Conservation (phyloP, 2,888 invertebrate species). For the Calliopum simillimum region DNA sequence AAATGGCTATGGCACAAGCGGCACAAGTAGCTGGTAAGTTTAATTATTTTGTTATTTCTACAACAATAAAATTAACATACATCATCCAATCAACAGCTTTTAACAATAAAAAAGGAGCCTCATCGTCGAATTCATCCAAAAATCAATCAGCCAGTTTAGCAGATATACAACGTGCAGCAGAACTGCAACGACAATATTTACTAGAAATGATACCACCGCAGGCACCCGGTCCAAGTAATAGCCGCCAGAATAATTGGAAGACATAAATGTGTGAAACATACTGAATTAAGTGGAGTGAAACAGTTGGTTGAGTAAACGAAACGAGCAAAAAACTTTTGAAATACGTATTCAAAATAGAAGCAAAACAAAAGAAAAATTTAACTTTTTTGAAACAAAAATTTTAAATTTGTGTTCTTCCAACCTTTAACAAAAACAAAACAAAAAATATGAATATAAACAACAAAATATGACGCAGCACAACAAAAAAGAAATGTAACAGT, state of each 20-base stretch:
- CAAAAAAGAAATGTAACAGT: background rate
- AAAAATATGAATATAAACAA: no score
- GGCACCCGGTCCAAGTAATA: conserved; percentile 65
- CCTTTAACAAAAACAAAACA: background rate
- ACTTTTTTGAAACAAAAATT: background rate
- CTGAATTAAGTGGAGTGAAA: no score
- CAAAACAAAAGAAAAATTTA: background rate
- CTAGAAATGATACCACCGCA: conserved; percentile 88
- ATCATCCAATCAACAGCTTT: conserved; percentile 13
- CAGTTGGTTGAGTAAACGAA: no score
- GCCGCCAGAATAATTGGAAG: conserved; percentile 68
- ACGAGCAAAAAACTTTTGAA: no score
- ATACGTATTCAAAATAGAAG: background rate
- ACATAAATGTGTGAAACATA: conserved; percentile 54
- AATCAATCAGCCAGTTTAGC: conserved; percentile 70
- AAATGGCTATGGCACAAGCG: conserved; percentile 86
- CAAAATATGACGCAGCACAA: background rate
- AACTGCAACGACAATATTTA: conserved; percentile 93
- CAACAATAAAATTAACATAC: background rate
- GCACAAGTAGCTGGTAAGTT: conserved; percentile 67
- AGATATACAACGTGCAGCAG: conserved; percentile 87
- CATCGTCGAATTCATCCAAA: conserved; percentile 58
- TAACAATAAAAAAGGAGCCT: conserved; percentile 61
- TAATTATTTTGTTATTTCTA: background rate
- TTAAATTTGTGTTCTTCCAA: conserved; percentile 14